Percentiles rank a stretch among this genome's conserved stretches.
phyloP scores from a whole-genome alignment of 2,888 invertebrate genomes.

The Ommatoiulus sabulosus region DNA sequence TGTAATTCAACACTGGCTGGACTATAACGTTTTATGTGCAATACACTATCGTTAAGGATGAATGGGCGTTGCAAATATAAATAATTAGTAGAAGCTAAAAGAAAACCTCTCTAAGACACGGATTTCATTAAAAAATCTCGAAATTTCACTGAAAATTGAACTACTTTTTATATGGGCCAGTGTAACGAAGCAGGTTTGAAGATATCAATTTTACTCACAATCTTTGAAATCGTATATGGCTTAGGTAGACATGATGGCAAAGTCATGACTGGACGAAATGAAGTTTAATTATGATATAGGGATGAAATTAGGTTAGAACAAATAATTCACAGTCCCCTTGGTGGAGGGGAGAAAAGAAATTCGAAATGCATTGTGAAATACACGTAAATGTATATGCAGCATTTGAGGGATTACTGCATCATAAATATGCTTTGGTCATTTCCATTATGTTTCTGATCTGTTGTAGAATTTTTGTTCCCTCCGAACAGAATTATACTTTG shows the following conservation, averaged over 20 bases:
- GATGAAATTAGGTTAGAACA: not conserved
- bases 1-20: constrained; percentile 52
- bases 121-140: not conserved
- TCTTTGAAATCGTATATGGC: not conserved
- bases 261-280: not conserved
- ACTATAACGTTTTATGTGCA: constrained; percentile 38
- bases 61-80: not conserved
- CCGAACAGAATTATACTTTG: no score
- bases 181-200: not conserved
- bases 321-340: not conserved
- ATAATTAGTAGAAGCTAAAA: not conserved
- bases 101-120: not conserved
- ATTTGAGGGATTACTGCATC: no score
- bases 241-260: not conserved
- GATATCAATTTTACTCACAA: not conserved
- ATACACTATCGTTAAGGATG: not conserved
- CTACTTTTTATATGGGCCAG: constrained; percentile 22
- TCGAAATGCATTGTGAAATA: no score
- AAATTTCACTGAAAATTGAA: not conserved
- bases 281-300: not conserved
- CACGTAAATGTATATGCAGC: no score
- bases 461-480: no score
- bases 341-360: no score
- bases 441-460: no score
- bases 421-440: no score